phyloP scores from a whole-genome alignment of 2,113 vertebrate species.

The Phylloscopus trochiloides region DNA sequence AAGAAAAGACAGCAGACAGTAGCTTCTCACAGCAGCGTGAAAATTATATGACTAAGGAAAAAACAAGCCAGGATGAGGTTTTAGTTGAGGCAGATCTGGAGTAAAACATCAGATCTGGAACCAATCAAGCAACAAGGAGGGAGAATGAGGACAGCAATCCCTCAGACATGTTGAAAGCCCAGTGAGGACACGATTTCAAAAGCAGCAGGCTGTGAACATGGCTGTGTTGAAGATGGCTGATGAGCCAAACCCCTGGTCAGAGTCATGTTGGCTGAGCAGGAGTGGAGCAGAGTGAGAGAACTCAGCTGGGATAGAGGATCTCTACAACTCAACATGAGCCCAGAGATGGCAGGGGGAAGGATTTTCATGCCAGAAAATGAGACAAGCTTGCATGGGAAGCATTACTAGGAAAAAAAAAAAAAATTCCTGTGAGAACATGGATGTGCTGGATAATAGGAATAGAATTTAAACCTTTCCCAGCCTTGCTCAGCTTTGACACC shows the following conservation, averaged over 20 bases:
- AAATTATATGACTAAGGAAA: background rate
- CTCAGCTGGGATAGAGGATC: background rate
- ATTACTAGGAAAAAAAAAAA: background rate
- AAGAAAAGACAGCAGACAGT: background rate
- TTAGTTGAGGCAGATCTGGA: background rate
- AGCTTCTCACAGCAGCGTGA: background rate
- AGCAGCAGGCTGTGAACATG: conserved; percentile 28
- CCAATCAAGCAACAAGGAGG: background rate
- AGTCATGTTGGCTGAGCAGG: background rate
- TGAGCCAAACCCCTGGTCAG: background rate
- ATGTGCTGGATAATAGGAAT: background rate
- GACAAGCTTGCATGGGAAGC: background rate
- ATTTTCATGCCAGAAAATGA: background rate
- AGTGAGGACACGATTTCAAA: background rate
- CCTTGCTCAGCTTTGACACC: background rate
- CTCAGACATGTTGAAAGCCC: conserved; percentile 30
- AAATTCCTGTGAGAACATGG: background rate
- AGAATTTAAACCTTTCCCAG: background rate
- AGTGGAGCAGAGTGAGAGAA: background rate
- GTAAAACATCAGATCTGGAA: conserved; percentile 14
- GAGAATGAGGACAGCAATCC: background rate
- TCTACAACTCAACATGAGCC: background rate
- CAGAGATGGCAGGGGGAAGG: background rate
- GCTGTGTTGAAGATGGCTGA: background rate
- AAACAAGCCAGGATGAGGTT: background rate